Evolutionary conservation across 2,113 vertebrate genomes (phyloP), one percentile per base, ranked within the genome.

Genomic region (Dolichallabes microphthalmus): DNA sequence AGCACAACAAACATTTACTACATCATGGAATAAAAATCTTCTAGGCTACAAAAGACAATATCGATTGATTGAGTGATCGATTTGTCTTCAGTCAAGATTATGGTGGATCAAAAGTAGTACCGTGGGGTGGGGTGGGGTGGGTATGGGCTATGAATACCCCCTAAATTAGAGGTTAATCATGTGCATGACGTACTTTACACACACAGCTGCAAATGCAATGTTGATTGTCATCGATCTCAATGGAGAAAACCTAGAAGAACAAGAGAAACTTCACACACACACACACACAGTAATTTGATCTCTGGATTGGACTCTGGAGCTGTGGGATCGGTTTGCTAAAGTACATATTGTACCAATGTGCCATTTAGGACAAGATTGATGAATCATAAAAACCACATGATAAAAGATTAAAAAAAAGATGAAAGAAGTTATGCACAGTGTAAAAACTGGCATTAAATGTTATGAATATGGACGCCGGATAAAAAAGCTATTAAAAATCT

Each of bases 331-430:
- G 35, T 3, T 27, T 17, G 15, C 15, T 20, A 30, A 53, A 30
- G 75, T 20, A 30, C 75, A 30, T 52, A 30, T 27, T 77, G 9
- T 32, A 57, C 15, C 53, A 57, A 52, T 3, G 12, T 52, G 45
- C 39, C n/a, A 77, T 77, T 52, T 52, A 77, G 55, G 74, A 77
- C n/a, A 55, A 77, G 19, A 20, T 30, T 77, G 27, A 57, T 55
- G 52, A 55, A 77, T 77, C 74, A 30, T 77, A 77, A 77, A 57
- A 55, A 1, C 14, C 52, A 30, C n/a, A 4, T 55, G n/a, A 15
- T 55, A 32, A 77, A 77, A 19, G 25, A 75, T 74, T 6, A 77
- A 77, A 57, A 55, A 30, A 14, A 4, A 30, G n/a, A 15, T 55
- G 20, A 77, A 77, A 19, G 25, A 25, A 8, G 30, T 69, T 20